Evolutionary conservation across 2,797 vertebrate genomes (phyloP), one percentile per base, ranked within the genome.

Genomic region (Galagoides demidoff): DNA sequence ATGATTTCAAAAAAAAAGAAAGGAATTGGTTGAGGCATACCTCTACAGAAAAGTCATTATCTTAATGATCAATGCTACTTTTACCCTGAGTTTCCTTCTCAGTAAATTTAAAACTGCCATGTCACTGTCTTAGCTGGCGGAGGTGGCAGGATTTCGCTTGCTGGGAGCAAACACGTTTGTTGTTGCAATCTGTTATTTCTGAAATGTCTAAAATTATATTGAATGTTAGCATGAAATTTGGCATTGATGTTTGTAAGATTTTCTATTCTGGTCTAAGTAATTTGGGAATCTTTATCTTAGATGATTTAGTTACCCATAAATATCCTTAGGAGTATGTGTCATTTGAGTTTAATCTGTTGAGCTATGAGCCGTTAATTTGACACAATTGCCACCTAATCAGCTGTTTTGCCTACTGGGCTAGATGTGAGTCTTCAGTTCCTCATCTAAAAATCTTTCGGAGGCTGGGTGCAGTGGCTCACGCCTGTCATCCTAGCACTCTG

Each of bases 121-220:
- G 81, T 95, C 86, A 61, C 57, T 81, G n/a, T 78, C 85, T 70
- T 43, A 90, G 66, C 74, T 12, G 8, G 45, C 7, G 27, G 89
- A 90, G 64, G 68, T 85, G 82, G 37, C 89, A 93, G 91, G 71
- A 49, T 94, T 89, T 94, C 68, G 85, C 78, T 83, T 45, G 90
- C 74, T 89, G 59, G 91, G 31, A 95, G 84, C 86, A 94, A 84
- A 95, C 39, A 52, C 85, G 37, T 94, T 96, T 79, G 86, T 92
- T 86, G 52, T 89, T 77, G 78, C 95, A 89, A 85, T 95, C 84
- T 93, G 92, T 87, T 96, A 88, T 85, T 90, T 92, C 91, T 94
- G 90, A 94, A 92, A 92, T 85, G 83, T 96, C 96, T 94, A 96
- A 96, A 97, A 96, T 95, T 96, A 70, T 76, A 57, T 76, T 59